phyloP scores from a whole-genome alignment of 1,140 invertebrate genomes.

The Brachionus angularis region DNA sequence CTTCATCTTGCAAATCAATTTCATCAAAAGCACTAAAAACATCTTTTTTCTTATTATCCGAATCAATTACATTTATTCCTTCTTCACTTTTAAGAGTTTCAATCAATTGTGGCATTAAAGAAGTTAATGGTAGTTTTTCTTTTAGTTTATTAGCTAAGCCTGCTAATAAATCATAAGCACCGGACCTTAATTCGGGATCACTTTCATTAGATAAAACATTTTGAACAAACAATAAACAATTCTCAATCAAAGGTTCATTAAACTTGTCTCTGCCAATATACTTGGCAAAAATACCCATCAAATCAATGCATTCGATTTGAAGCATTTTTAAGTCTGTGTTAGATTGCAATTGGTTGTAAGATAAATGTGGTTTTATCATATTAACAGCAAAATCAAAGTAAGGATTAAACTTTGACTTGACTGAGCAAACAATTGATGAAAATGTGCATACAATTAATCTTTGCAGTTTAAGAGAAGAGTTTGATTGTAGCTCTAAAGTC shows the following conservation, averaged over 20 bases:
- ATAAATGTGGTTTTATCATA: slow-evolving; percentile 37
- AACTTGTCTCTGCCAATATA: slow-evolving; percentile 29
- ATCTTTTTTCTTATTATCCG: slow-evolving; percentile 28
- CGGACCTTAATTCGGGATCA: slow-evolving; percentile 28
- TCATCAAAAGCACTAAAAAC: slow-evolving; percentile 41
- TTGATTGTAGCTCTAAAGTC: background rate
- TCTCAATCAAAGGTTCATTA: slow-evolving; percentile 14
- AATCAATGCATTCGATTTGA: slow-evolving; percentile 42
- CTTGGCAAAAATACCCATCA: slow-evolving; percentile 40
- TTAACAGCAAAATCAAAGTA: slow-evolving; percentile 38
- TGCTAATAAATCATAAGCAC: slow-evolving; percentile 38
- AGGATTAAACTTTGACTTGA: background rate
- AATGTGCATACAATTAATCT: slow-evolving; percentile 13
- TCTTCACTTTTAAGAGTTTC: slow-evolving; percentile 30
- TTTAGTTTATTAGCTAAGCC: slow-evolving; percentile 27
- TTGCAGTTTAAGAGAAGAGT: slow-evolving; percentile 28
- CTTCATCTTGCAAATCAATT: slow-evolving; percentile 42
- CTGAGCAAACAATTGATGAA: slow-evolving; percentile 40
- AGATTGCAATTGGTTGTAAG: background rate
- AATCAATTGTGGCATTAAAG: slow-evolving; percentile 28
- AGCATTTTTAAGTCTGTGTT: slow-evolving; percentile 27
- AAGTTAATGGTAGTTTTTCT: slow-evolving; percentile 14
- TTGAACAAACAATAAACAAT: slow-evolving; percentile 22
- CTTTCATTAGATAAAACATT: slow-evolving; percentile 12
- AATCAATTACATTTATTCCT: slow-evolving; percentile 32